Evolutionary conservation across 2,888 invertebrate species (phyloP).

Genomic region (Glaucopsyche alexis): DNA sequence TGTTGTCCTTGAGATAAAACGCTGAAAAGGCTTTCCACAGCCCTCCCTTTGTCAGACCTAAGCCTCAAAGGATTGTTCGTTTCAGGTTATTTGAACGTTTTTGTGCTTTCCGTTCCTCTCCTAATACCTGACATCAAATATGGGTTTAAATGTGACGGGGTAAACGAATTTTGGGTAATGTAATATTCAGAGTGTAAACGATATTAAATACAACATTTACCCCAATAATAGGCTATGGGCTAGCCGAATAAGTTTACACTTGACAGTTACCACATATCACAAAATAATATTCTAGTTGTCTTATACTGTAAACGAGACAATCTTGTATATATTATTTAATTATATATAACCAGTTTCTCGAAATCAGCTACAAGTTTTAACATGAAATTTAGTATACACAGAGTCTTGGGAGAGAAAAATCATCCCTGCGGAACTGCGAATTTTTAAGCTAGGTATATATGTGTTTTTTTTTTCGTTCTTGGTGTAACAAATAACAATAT

Average conservation of each 20-base stretch:
- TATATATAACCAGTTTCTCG: no score
- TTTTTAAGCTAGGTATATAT: no score
- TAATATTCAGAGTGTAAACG: neutral
- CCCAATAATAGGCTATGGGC: neutral
- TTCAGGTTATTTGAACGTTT: slow-evolving; percentile 40
- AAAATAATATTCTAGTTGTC: neutral
- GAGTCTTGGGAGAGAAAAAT: no score
- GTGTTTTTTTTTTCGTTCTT: no score
- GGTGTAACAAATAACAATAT: no score
- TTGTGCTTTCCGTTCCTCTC: slow-evolving; percentile 23
- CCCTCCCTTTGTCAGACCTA: slow-evolving; percentile 18
- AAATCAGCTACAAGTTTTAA: no score
- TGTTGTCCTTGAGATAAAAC: slow-evolving; percentile 29
- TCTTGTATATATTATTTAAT: no score
- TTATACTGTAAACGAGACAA: no score
- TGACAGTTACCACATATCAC: neutral
- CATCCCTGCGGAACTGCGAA: no score
- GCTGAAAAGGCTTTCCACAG: slow-evolving; percentile 29
- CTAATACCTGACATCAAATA: slow-evolving; percentile 9
- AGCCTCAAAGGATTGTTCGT: slow-evolving; percentile 62
- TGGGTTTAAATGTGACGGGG: neutral
- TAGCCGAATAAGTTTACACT: neutral
- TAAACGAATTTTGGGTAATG: neutral
- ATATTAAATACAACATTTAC: neutral
- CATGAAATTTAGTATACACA: no score